Evolutionary conservation across 1,140 invertebrate species (phyloP).

Genomic region (Diorhabda sublineata): DNA sequence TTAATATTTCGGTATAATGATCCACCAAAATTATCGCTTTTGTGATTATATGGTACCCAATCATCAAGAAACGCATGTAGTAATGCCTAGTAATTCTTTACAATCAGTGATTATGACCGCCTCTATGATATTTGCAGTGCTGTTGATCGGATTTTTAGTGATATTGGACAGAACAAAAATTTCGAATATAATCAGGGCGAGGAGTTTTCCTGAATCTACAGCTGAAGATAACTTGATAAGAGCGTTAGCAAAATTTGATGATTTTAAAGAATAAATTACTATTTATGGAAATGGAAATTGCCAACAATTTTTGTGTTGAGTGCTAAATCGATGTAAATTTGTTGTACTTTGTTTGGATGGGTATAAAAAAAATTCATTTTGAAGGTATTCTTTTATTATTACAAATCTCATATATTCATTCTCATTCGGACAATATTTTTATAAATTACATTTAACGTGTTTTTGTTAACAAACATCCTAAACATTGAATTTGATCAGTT

Average conservation of each 20-base stretch:
- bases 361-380: too few species aligned
- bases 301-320: too few species aligned
- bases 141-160: constrained; percentile 26
- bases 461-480: too few species aligned
- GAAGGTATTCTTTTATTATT: too few species aligned
- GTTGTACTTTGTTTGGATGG: too few species aligned
- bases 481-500: too few species aligned
- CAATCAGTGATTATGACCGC: constrained; percentile 20
- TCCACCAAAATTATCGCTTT: constrained; percentile 39
- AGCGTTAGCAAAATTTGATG: constrained; percentile 13
- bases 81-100: constrained; percentile 17
- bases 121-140: constrained; percentile 23
- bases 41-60: constrained; percentile 33
- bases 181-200: constrained; percentile 25
- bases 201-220: constrained; percentile 5
- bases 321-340: too few species aligned
- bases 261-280: neutral
- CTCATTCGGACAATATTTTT: too few species aligned
- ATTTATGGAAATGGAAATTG: too few species aligned
- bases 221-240: constrained; percentile 4
- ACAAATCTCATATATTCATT: too few species aligned
- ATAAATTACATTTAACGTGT: too few species aligned
- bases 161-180: constrained; percentile 24
- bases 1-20: neutral
- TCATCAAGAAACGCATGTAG: neutral